Evolutionary conservation across 2,113 vertebrate genomes (phyloP).

Genomic region (Pituophis catenifer): DNA sequence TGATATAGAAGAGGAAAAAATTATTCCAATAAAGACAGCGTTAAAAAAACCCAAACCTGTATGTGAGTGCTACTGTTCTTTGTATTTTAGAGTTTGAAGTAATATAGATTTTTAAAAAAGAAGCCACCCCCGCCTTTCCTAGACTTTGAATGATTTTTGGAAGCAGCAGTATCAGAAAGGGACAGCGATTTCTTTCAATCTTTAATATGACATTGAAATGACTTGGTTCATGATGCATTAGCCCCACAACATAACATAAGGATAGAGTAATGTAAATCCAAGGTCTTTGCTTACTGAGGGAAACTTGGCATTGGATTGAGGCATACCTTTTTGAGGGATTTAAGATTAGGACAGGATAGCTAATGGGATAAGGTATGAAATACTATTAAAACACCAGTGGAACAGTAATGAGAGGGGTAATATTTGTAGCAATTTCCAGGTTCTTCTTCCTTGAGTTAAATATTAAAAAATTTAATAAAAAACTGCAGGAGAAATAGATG

Average conservation of each 20-base stretch:
- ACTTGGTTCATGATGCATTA: not conserved
- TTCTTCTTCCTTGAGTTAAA: not conserved
- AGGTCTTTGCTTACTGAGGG: not conserved
- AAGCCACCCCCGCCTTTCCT: constrained; percentile 41
- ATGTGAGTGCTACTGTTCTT: constrained; percentile 64
- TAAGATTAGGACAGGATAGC: not conserved
- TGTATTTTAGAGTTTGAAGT: constrained; percentile 66
- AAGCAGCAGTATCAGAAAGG: constrained; percentile 22
- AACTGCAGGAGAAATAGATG: not conserved
- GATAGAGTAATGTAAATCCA: not conserved
- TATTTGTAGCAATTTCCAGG: not conserved
- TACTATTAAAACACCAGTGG: constrained; percentile 27
- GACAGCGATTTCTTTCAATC: constrained; percentile 34
- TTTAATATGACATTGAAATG: not conserved
- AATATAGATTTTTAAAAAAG: constrained; percentile 52
- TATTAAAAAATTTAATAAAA: not conserved
- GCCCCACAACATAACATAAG: not conserved
- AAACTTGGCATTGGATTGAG: not conserved
- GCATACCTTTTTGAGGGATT: constrained; percentile 15
- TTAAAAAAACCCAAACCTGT: constrained; percentile 34
- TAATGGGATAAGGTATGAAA: constrained; percentile 30
- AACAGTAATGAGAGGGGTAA: not conserved
- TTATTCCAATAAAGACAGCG: constrained; percentile 65
- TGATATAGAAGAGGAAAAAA: constrained; percentile 63
- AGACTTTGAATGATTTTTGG: not conserved